phyloP scores from a whole-genome alignment of 37 sponge, comb jelly and placozoan genomes.

The Halichondria panicea region DNA sequence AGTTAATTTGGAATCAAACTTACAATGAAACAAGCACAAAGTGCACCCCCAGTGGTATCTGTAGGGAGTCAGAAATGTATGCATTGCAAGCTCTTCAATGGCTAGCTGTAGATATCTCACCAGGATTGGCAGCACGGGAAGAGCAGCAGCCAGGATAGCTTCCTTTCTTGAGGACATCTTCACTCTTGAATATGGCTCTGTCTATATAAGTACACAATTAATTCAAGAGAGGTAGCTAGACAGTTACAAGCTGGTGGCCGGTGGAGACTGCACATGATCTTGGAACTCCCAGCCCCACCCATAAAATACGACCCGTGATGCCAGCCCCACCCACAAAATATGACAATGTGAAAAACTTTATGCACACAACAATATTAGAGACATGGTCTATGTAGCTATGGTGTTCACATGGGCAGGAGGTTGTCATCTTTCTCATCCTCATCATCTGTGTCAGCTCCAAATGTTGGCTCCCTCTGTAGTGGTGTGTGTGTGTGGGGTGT shows the following conservation, averaged over 20 bases:
- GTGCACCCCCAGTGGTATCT: slow-evolving; percentile 35
- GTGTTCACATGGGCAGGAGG: slow-evolving; percentile 78
- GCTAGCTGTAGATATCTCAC: slow-evolving; percentile 17
- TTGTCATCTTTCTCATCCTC: slow-evolving; percentile 82
- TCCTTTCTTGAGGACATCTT: not conserved
- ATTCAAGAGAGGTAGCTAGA: too few species aligned
- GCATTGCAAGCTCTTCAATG: not conserved
- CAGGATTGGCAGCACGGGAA: slow-evolving; percentile 12
- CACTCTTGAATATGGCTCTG: not conserved
- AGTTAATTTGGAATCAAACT: not conserved
- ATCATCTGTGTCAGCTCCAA: slow-evolving; percentile 60
- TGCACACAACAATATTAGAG: too few species aligned
- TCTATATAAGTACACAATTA: not conserved
- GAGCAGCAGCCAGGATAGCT: not conserved
- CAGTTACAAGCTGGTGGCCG: not conserved
- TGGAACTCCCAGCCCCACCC: too few species aligned
- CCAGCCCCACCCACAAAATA: too few species aligned
- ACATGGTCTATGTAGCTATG: too few species aligned
- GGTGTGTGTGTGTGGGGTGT: not conserved
- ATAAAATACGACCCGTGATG: too few species aligned
- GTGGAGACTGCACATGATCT: too few species aligned
- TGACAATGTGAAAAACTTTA: too few species aligned
- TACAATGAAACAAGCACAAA: slow-evolving; percentile 44
- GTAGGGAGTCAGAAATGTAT: not conserved
- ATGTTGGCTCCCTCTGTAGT: slow-evolving; percentile 44